Evolutionary conservation across 2,113 vertebrate species (phyloP).

Genomic region (Candoia aspera): DNA sequence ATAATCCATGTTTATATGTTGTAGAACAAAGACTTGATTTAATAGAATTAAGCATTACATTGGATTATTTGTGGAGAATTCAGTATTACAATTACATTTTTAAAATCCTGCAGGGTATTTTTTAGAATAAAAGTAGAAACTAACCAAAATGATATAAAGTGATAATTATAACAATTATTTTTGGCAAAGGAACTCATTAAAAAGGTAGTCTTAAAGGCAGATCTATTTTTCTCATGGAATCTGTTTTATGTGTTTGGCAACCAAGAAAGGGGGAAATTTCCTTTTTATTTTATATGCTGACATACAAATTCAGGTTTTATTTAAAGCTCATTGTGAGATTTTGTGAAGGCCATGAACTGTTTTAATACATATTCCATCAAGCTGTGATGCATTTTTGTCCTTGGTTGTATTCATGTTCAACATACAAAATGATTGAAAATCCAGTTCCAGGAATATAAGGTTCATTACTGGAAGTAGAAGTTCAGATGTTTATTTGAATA

Average conservation of each 20-base stretch:
- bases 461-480: constrained; percentile 52
- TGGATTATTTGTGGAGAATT: constrained; percentile 1
- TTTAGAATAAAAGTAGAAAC: constrained; percentile 23
- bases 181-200: constrained; percentile 19
- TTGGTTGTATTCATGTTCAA: constrained; percentile 53
- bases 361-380: constrained; percentile 52
- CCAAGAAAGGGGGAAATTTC: constrained; percentile 38
- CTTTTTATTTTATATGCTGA: constrained; percentile 50
- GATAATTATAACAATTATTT: constrained; percentile 14
- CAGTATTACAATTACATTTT: constrained; percentile 40
- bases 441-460: constrained; percentile 50
- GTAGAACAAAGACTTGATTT: constrained; percentile 17
- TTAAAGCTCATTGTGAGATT: constrained; percentile 55
- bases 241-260: constrained; percentile 53
- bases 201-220: background rate
- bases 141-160: constrained; percentile 21
- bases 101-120: background rate
- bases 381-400: constrained; percentile 44
- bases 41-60: constrained; percentile 33
- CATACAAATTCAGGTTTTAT: constrained; percentile 54
- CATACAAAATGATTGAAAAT: constrained; percentile 60
- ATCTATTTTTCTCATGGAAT: constrained; percentile 16
- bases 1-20: constrained; percentile 3
- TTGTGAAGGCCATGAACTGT: constrained; percentile 49
- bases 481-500: constrained; percentile 60